Evolutionary conservation across 2,797 vertebrate species (phyloP).

Genomic region (Todus mexicanus): DNA sequence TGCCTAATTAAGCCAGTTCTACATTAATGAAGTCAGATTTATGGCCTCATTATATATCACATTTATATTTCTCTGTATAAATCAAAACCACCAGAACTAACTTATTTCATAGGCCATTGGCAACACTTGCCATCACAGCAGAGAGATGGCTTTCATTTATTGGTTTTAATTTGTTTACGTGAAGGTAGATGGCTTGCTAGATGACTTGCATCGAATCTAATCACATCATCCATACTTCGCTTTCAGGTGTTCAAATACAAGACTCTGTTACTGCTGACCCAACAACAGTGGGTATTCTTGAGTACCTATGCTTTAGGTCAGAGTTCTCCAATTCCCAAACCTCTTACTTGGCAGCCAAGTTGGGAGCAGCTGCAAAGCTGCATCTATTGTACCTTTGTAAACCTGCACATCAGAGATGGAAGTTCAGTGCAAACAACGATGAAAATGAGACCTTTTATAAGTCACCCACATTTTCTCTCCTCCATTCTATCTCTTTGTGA

Average conservation of each 20-base stretch:
- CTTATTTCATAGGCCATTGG: constrained; percentile 31
- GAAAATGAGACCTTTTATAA: background rate
- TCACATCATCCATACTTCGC: background rate
- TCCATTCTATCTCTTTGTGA: background rate
- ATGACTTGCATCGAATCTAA: background rate
- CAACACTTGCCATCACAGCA: background rate
- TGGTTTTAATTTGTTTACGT: constrained; percentile 8
- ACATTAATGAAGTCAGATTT: constrained; percentile 42
- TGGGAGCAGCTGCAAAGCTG: background rate
- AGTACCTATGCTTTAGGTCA: background rate
- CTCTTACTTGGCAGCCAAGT: background rate
- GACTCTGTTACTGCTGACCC: background rate
- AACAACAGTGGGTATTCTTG: background rate
- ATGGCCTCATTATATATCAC: constrained; percentile 7
- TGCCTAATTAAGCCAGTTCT: constrained; percentile 19
- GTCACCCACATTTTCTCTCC: background rate
- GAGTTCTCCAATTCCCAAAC: background rate
- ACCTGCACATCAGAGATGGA: background rate
- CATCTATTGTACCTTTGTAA: background rate
- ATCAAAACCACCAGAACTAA: constrained; percentile 47
- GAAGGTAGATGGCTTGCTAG: background rate
- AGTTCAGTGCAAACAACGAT: background rate
- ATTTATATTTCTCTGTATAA: constrained; percentile 39
- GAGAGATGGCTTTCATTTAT: constrained; percentile 15
- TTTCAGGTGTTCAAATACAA: constrained; percentile 3